Evolutionary conservation across 1,140 invertebrate species (phyloP), one percentile per base, ranked within the genome.

Genomic region (Harlomillsia oculata): DNA sequence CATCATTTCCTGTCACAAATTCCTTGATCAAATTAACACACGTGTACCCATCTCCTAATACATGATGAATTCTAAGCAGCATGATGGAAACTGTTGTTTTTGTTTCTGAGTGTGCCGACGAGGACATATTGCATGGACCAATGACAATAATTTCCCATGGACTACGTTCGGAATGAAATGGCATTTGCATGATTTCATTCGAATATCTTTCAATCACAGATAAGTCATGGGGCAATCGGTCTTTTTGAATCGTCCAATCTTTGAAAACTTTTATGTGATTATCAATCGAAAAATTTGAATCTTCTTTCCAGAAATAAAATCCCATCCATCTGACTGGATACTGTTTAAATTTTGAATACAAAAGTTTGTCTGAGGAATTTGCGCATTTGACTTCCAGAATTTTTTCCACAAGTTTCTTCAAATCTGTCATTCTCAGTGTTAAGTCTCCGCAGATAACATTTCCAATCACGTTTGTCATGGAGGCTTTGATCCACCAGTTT

Each of bases 241-340:
- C 45, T 21, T 48, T 48, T 1, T 48, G 5, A 1, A 8, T 32
- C 14, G 2, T 18, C 9, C 34, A 23, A 9, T 41, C 18, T 13
- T 30, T 14, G 26, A 52, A 46, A 18, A 52, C 32, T n/a, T 45
- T 20, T 5, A 52, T 41, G 32, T 58, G 56, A 37, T 51, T 45
- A 1, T 50, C 34, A 3, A 58, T 13, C 9, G 51, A 39, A 30
- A 58, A 58, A 2, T 52, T 39, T 1, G 34, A 29, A 25, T 58
- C 56, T 5, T 21, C 13, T 46, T 52, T 53, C 56, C 56, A 58
- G 23, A 58, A 58, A 18, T 50, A 26, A 37, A 44, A 58, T 0
- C 40, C 48, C n/a, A 39, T 28, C 29, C 39, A 58, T 18, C 32
- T 26, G 6, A 21, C 25, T n/a, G 49, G 49, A 37, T 52, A 58